Evolutionary conservation across 2,888 invertebrate species (phyloP).

Genomic region (Epinotia nisella): DNA sequence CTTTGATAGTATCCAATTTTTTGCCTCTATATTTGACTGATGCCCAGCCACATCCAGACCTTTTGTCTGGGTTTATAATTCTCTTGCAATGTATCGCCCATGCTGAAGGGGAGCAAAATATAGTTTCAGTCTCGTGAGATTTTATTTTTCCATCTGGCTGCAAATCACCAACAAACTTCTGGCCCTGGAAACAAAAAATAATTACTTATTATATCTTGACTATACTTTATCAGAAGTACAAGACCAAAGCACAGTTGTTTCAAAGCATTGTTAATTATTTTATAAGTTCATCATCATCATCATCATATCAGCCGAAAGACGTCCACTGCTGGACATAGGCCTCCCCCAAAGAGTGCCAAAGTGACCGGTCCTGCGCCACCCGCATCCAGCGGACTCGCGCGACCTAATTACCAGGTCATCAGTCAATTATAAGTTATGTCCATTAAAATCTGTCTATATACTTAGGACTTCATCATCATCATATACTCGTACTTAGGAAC

Average conservation of each 20-base stretch:
- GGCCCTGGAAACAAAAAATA: slow-evolving; percentile 85
- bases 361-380: too few relatives aligned
- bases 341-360: too few relatives aligned
- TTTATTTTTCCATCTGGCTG: slow-evolving; percentile 94
- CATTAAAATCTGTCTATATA: too few relatives aligned
- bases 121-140: slow-evolving; percentile 94
- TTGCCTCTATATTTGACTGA: slow-evolving; percentile 95
- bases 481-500: too few relatives aligned
- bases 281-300: too few relatives aligned
- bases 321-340: too few relatives aligned
- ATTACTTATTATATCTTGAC: not conserved
- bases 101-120: slow-evolving; percentile 95
- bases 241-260: not conserved
- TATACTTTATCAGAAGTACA: not conserved
- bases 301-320: too few relatives aligned
- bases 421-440: too few relatives aligned
- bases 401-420: too few relatives aligned
- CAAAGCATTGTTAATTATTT: too few relatives aligned
- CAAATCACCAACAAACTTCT: slow-evolving; percentile 94
- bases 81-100: slow-evolving; percentile 97
- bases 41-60: slow-evolving; percentile 97
- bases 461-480: too few relatives aligned
- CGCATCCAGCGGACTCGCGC: too few relatives aligned
- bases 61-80: slow-evolving; percentile 95
- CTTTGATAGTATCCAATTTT: slow-evolving; percentile 95